Percentiles rank a stretch among this genome's conserved stretches.
Evolutionary conservation across 2,113 vertebrate genomes (phyloP).

Genomic region (Anhinga anhinga): DNA sequence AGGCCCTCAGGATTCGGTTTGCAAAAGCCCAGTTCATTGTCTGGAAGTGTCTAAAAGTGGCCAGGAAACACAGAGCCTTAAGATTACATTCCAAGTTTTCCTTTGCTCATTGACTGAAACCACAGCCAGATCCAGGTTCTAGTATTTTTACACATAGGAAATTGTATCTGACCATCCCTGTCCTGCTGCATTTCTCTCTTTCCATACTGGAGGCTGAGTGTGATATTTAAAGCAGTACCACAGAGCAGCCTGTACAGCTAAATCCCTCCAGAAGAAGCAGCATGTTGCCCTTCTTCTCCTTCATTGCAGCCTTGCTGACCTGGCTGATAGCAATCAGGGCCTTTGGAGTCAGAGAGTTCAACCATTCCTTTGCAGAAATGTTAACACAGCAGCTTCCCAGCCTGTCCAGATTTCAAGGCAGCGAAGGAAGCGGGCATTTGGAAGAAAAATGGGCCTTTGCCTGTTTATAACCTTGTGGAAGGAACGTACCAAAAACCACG

Average conservation of each 20-base stretch:
- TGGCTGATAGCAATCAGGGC: background rate
- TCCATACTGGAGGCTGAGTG: background rate
- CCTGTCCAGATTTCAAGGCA: background rate
- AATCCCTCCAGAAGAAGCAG: background rate
- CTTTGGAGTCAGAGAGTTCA: background rate
- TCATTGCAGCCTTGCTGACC: background rate
- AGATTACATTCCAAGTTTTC: background rate
- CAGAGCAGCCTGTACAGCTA: background rate
- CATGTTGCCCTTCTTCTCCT: background rate
- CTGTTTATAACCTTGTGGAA: background rate
- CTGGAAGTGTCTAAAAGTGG: background rate
- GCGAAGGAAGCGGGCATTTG: background rate
- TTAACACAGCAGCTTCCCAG: background rate
- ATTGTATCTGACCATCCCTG: background rate
- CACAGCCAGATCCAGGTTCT: background rate
- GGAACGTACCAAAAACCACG: accelerated
- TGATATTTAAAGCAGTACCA: background rate
- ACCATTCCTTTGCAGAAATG: background rate
- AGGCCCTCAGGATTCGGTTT: background rate
- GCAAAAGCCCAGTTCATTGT: background rate
- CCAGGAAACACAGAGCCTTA: background rate
- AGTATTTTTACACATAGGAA: background rate
- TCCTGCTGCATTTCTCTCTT: background rate
- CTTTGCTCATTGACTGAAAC: background rate
- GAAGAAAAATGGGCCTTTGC: background rate